Evolutionary conservation across 1,140 invertebrate species (phyloP).

Genomic region (Monomorium pharaonis): DNA sequence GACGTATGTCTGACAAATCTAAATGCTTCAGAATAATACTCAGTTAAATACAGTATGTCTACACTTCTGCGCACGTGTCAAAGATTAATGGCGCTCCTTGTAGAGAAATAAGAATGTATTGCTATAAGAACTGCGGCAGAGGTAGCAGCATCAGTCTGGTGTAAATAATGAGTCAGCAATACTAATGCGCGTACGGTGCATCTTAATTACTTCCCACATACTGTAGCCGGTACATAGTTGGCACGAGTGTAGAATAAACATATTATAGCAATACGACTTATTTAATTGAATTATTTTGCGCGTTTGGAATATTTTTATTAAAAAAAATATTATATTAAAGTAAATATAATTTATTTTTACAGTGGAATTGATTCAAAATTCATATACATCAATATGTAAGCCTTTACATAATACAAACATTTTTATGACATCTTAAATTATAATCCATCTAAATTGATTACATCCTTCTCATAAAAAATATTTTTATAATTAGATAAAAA

Average conservation of each 20-base stretch:
- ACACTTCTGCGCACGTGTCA: constrained; percentile 29
- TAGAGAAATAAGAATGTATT: constrained; percentile 33
- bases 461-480: too few relatives aligned
- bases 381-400: too few relatives aligned
- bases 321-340: not conserved
- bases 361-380: too few relatives aligned
- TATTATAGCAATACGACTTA: not conserved
- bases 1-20: not conserved
- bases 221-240: not conserved
- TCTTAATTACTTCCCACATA: constrained; percentile 42
- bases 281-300: not conserved
- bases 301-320: not conserved
- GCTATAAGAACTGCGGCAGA: constrained; percentile 2
- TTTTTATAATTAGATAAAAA: not conserved
- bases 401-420: too few relatives aligned
- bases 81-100: constrained; percentile 58
- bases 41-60: constrained; percentile 39
- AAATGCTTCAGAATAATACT: constrained; percentile 17
- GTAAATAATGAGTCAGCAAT: constrained; percentile 48
- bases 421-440: too few relatives aligned
- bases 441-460: too few relatives aligned
- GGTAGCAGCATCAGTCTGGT: not conserved
- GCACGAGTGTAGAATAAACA: not conserved
- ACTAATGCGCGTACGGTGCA: constrained; percentile 18
- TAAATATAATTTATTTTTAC: not conserved